Base-by-base conservation (phyloP, 1,140 invertebrate species). In the Pogonognathellus flavescens region DNA sequence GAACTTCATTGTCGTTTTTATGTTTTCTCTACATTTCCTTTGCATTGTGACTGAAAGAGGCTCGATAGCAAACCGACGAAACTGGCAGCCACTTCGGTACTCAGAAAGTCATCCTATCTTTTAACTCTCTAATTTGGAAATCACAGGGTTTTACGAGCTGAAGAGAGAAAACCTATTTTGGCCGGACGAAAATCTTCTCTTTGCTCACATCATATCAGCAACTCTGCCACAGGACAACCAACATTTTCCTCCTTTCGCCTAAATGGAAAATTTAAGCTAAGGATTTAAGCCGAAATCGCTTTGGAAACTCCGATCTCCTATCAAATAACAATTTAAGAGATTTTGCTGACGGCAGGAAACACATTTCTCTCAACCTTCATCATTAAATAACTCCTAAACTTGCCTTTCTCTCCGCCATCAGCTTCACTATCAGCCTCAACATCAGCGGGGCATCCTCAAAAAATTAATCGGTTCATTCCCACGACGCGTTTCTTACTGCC, bases 301-400 rank as follows among this genome's bases (percentile, higher is more conserved):
- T 66, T 22, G 60, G 82, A 83, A 83, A 81, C 80, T 81, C 50
- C 50, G 55, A 81, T 66, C 59, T 66, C 82, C 82, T 83, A 83
- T 83, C 82, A 83, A 83, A 83, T 83, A 83, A 83, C 82, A 83
- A 83, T 83, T 83, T 83, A 83, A 66, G 82, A 83, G 82, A 83
- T 83, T 83, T 83, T 66, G 41, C 55, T 60, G 60, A 66, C 57
- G 57, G 82, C 50, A 83, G 82, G 82, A 62, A 83, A 83, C 82
- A 83, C 82, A 62, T 83, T 83, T 83, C 82, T 83, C 55, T 83
- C 82, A 50, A 66, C 82, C 82, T 60, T 60, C 60, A 83, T 83
- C 82, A 83, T 83, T 62, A 83, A 83, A 66, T 66, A 76, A 76
- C 59, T 57, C 41, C 59, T 52, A 52, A 57, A 52, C 82, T 59